Evolutionary conservation across 2,797 vertebrate species (phyloP), one percentile per base, ranked within the genome.

Genomic region (Ctenopoma kingsleyae): DNA sequence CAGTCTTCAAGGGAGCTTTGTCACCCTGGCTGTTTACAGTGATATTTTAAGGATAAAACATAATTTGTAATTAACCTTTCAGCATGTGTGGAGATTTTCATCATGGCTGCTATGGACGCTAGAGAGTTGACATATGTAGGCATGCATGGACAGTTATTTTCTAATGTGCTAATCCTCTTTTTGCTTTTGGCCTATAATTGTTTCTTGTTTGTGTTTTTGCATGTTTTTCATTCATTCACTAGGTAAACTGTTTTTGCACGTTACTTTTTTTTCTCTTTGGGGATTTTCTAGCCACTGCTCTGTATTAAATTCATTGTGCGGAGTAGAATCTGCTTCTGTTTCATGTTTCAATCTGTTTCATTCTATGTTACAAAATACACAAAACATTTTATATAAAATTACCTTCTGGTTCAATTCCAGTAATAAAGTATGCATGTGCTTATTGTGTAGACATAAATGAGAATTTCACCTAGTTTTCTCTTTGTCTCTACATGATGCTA

Each of bases 1-100:
- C 59, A 69, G 65, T 60, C 58, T 71, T 78, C 51, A 60, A 23
- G 52, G 51, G 61, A 61, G 82, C 16, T 79, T 73, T 80, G 56
- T 74, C 78, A 68, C 54, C 64, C 48, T 43, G 68, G 63, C 60
- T 70, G 40, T 65, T 76, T 70, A n/a, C 77, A 64, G 54, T 60
- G 47, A 51, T 63, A 43, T 44, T 71, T 49, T 63, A 44, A 16
- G 8, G 66, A 57, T 3, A 16, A 57, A 35, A 32, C 35, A 49
- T 36, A 43, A 23, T 50, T 55, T 57, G 47, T 71, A 67, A 74
- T 53, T 70, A 59, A 69, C 30, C 58, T 57, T 36, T 36, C 35
- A 36, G 35, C 35, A 32, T 36, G 35, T 36, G 35, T 36, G 11
- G 35, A 36, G 35, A 12, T 36, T 36, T 36, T 12, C 35, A 36